A percentile compares a stretch with the other conserved stretches of the same genome.
phyloP scores from a whole-genome alignment of 2,113 vertebrate species.

The Passerina amoena region DNA sequence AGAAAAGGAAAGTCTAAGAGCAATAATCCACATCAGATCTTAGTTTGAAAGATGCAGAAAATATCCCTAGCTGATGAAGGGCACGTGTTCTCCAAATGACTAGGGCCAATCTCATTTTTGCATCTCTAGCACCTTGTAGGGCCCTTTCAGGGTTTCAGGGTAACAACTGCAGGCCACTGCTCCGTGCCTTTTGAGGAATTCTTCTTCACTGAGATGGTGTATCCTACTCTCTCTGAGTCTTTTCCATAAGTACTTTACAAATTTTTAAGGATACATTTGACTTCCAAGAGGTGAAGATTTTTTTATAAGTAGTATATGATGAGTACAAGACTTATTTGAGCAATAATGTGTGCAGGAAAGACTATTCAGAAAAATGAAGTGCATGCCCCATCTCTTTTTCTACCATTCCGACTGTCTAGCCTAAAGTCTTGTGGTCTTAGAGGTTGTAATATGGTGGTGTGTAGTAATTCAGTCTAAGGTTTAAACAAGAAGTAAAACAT shows the following conservation, averaged over 20 bases:
- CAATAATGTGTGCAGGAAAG: neutral
- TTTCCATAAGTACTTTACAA: accelerated
- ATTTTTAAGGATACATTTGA: neutral
- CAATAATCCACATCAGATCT: neutral
- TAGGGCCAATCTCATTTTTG: neutral
- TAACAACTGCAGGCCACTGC: accelerated
- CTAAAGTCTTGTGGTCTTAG: neutral
- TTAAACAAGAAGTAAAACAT: neutral
- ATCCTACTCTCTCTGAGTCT: neutral
- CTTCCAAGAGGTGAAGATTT: neutral
- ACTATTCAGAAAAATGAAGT: neutral
- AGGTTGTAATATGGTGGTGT: neutral
- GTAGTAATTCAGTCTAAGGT: neutral
- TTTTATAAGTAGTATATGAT: neutral
- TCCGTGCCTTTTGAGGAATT: neutral
- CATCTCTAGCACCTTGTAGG: neutral
- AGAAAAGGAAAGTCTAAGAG: neutral
- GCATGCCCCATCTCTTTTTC: neutral
- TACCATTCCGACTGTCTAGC: neutral
- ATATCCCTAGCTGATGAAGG: neutral
- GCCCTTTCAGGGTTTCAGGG: neutral
- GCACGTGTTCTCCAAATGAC: accelerated
- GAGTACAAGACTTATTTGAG: neutral
- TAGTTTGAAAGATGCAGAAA: neutral
- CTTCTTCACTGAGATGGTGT: neutral